Evolutionary conservation across 2,113 vertebrate genomes (phyloP).

Genomic region (Crocuta crocuta): DNA sequence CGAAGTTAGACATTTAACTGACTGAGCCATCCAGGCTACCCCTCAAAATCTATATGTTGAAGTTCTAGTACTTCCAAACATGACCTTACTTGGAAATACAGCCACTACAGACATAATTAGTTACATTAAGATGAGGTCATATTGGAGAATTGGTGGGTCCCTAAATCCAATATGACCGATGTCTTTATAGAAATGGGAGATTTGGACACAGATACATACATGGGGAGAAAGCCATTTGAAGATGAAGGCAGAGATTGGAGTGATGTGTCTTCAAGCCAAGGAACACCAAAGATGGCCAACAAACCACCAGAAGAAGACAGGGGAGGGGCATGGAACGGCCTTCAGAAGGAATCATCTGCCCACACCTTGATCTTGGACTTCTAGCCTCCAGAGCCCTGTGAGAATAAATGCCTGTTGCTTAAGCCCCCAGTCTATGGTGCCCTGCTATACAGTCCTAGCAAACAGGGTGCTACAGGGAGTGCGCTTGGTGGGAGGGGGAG

Average conservation of each 20-base stretch:
- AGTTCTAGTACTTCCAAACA: background rate
- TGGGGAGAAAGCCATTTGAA: rapidly evolving
- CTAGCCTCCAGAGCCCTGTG: background rate
- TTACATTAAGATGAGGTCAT: background rate
- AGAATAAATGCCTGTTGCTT: background rate
- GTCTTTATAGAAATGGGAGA: background rate
- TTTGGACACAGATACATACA: background rate
- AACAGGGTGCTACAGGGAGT: background rate
- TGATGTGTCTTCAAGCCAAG: background rate
- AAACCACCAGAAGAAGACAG: background rate
- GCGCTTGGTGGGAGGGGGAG: no score
- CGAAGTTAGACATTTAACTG: no score
- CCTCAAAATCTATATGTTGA: background rate
- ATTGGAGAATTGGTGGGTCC: background rate
- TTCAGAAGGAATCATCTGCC: background rate
- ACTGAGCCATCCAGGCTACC: no score
- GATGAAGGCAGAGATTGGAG: background rate
- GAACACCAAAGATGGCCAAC: background rate
- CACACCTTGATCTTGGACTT: background rate
- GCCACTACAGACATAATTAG: background rate
- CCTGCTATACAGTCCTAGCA: background rate
- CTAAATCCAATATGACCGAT: background rate
- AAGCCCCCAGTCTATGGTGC: background rate
- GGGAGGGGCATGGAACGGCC: background rate
- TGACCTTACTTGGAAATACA: background rate